Conservation (phyloP, 2,113 vertebrate genomes). For the Mobula birostris region DNA sequence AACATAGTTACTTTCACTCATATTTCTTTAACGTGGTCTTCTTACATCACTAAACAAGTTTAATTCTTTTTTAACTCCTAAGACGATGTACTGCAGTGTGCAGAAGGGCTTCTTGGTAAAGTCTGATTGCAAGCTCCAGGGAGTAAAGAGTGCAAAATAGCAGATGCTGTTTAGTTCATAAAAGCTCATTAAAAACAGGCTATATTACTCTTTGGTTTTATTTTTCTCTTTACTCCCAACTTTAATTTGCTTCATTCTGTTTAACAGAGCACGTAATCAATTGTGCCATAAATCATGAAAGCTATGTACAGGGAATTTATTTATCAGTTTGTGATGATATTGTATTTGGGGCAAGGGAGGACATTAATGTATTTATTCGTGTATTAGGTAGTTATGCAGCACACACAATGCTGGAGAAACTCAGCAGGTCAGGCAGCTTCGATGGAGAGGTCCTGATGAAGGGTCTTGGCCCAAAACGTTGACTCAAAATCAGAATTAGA, state of each 20-base stretch:
- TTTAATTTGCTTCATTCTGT: conserved; percentile 28
- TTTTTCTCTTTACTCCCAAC: conserved; percentile 15
- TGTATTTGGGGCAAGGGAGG: neutral
- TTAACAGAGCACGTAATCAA: neutral
- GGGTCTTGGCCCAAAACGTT: too few relatives aligned
- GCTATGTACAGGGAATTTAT: neutral
- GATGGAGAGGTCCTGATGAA: too few relatives aligned
- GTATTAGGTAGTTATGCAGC: neutral
- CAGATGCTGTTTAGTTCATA: conserved; percentile 16
- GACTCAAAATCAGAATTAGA: too few relatives aligned
- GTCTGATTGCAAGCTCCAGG: neutral
- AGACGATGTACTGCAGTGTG: neutral
- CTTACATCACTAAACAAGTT: conserved; percentile 15
- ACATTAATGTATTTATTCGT: neutral
- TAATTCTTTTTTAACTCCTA: neutral
- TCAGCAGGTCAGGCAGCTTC: too few relatives aligned
- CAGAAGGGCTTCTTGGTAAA: neutral
- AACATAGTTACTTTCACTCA: conserved; percentile 28
- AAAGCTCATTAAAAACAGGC: conserved; percentile 33
- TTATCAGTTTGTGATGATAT: neutral
- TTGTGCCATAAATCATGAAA: conserved; percentile 23
- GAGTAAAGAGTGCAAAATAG: neutral
- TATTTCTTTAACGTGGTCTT: conserved; percentile 20
- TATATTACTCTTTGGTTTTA: conserved; percentile 25
- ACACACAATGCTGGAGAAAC: too few relatives aligned